Base-by-base conservation (phyloP, 2,797 vertebrate genomes). In the Hafferia zeledoni region DNA sequence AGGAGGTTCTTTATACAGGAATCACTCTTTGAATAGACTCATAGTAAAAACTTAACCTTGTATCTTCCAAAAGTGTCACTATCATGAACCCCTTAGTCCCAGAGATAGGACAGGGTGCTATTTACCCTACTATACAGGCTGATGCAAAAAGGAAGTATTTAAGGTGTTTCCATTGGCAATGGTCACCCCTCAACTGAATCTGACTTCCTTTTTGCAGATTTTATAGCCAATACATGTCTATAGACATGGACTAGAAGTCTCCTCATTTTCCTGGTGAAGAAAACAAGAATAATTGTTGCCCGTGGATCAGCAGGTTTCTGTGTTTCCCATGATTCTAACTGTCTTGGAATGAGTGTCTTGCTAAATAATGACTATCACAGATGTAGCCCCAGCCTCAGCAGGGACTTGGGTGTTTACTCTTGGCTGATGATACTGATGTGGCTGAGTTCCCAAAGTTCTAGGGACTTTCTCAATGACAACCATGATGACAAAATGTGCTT, bases 281-380 rank as follows among this genome's bases (percentile, higher is more conserved):
- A 90, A 78, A 60, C 43, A 56, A 41, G 31, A 49, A 72, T 47
- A 61, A 69, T 59, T 69, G 23, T 56, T 89, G 33, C 15, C 43
- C 25, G 77, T 86, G 55, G 23, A 83, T 87, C 55, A 63, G 23
- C 20, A 53, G 28, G 39, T 13, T 82, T 79, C 37, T 64, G 19
- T 68, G 30, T 75, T 87, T 86, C 33, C 23, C 13, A 6, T 31
- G 4, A 64, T 64, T 88, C 31, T 46, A 27, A 49, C 33, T 81
- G 31, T 69, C 78, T 82, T 82, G 63, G 39, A 93, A 77, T 71
- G 9, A 89, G 13, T 60, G 17, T 78, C 69, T 81, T 59, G 11
- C 69, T 90, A 83, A 88, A 87, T 78, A 78, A 88, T 81, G 90
- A 43, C 30, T 65, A 52, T 63, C 74, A 72, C 78, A 92, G 59